phyloP scores from a whole-genome alignment of 2,113 vertebrate genomes.

The Pongo abelii region DNA sequence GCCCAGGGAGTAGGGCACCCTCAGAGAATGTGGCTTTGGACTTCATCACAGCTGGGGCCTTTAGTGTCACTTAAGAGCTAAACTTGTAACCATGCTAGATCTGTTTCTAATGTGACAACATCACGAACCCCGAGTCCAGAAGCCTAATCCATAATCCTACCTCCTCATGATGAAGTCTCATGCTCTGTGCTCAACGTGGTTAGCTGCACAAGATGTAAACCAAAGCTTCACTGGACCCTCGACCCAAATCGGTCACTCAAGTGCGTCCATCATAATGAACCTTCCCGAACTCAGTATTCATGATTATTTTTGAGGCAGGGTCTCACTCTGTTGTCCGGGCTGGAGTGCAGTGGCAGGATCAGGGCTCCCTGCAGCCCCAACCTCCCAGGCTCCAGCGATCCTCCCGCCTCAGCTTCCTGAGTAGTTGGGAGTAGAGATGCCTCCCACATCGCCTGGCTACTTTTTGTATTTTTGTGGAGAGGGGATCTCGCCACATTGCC shows the following conservation, averaged over 20 bases:
- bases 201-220: neutral
- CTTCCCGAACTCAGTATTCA: neutral
- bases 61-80: neutral
- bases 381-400: no score
- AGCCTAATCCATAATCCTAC: neutral
- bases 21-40: neutral
- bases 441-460: no score
- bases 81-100: neutral
- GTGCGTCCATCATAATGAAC: neutral
- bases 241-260: neutral
- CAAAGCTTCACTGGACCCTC: neutral
- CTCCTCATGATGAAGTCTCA: neutral
- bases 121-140: neutral
- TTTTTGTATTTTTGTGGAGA: no score
- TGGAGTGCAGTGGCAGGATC: no score
- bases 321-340: rapidly evolving
- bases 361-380: no score
- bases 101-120: neutral
- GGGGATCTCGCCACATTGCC: rapidly evolving
- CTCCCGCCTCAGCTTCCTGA: no score
- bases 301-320: neutral
- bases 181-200: neutral
- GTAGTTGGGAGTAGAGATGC: no score
- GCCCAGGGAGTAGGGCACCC: neutral
- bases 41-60: neutral